phyloP scores from a whole-genome alignment of 2,797 vertebrate species.

The Tokudaia tokunoshimensis region DNA sequence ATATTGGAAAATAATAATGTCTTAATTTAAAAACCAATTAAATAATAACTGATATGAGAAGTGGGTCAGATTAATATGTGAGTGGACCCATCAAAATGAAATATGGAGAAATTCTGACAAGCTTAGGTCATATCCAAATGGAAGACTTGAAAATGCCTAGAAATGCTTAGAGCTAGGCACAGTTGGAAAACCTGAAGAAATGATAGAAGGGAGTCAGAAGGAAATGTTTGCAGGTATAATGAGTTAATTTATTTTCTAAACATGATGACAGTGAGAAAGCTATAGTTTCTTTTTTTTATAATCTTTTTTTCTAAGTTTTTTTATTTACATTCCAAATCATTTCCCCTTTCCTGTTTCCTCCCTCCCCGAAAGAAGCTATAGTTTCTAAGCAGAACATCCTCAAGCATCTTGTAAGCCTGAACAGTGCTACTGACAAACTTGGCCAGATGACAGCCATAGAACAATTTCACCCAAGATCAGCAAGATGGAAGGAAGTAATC shows the following conservation, averaged over 20 bases:
- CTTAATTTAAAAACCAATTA: neutral
- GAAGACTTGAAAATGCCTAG: neutral
- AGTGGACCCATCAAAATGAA: neutral
- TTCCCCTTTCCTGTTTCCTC: too few relatives aligned
- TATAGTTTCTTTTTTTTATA: neutral
- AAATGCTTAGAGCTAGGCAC: neutral
- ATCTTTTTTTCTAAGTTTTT: too few relatives aligned
- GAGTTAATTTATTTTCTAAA: neutral
- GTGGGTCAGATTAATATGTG: neutral
- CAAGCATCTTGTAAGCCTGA: neutral
- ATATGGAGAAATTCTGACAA: neutral
- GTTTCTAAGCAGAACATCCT: neutral
- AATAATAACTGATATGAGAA: neutral
- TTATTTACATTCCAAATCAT: too few relatives aligned
- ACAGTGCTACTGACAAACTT: neutral
- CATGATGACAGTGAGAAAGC: neutral
- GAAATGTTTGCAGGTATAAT: neutral
- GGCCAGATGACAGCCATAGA: neutral
- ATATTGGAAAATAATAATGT: slow-evolving; percentile 3
- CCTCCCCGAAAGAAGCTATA: neutral
- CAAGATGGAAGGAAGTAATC: neutral
- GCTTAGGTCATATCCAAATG: neutral
- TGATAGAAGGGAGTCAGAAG: neutral
- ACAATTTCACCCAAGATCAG: neutral
- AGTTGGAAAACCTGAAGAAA: neutral